These are phyloP conservation scores for Saccostrea glomerata DNA, from an alignment of 1,140 invertebrate species.

Conservation along the genomic window DNA sequence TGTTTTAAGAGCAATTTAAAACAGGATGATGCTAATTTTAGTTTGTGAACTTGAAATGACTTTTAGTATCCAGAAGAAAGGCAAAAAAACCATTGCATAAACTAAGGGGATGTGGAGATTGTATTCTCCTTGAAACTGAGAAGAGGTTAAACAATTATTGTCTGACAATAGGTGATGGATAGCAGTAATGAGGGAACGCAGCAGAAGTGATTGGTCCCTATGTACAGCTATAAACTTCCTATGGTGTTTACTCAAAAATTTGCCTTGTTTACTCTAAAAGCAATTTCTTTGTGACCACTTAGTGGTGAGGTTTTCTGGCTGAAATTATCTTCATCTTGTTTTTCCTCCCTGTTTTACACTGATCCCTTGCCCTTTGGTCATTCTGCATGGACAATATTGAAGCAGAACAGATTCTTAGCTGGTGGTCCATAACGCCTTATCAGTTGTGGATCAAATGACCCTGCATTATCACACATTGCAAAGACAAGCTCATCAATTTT, in stretches of 20 bases:
- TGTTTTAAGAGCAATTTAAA: constrained; percentile 7
- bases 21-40: constrained; percentile 23
- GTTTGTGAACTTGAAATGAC: constrained; percentile 24
- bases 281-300: neutral
- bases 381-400: neutral
- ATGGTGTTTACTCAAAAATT: constrained; percentile 23
- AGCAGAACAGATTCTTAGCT: neutral
- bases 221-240: constrained; percentile 25
- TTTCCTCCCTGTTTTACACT: neutral
- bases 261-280: constrained; percentile 15
- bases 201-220: constrained; percentile 16
- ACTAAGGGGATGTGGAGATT: neutral
- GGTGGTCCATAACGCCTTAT: neutral
- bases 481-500: constrained; percentile 14
- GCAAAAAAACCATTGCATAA: neutral
- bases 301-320: neutral
- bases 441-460: neutral
- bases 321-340: neutral
- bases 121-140: constrained; percentile 18
- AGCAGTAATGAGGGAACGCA: constrained; percentile 20
- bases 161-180: constrained; percentile 23
- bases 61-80: neutral
- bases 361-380: neutral
- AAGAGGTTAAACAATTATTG: constrained; percentile 15
- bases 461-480: neutral